Evolutionary conservation across 2,797 vertebrate species (phyloP), one percentile per base, ranked within the genome.

Genomic region (Microctenopoma lineatum): DNA sequence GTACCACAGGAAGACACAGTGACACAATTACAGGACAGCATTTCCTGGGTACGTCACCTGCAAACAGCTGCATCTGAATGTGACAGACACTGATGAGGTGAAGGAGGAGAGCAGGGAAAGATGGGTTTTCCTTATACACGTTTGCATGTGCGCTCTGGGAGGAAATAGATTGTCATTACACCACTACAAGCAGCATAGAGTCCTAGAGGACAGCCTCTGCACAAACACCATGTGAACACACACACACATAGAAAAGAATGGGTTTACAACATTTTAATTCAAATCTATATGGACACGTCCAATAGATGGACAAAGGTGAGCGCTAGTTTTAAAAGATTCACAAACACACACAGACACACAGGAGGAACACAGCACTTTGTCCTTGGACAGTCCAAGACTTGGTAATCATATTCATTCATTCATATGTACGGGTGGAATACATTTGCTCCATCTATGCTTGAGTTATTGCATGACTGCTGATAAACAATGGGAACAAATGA

Each of bases 361-460:
- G 44, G 3, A n/a, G 44, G n/a, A 45, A 74, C 62, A 67, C 67
- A 53, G 53, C 67, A 74, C 80, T 90, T 90, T 90, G 90, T 93
- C 92, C 91, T 93, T 93, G 88, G 81, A 90, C 75, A 66, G 70
- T 81, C 80, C 84, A 73, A 79, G 87, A 81, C 83, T 77, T 84
- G 66, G 57, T 91, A 90, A 90, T 85, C 82, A 87, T 89, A 91
- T 93, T 91, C 87, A 92, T 90, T 92, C 86, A 83, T 90, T 80
- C 88, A 92, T 90, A 89, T 83, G 86, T 89, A 87, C 79, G 82
- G 75, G 83, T 75, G 83, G 87, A 93, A 93, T 92, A 90, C 77
- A 90, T 91, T 89, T 81, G 77, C 84, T 82, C 79, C 79, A 83
- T 83, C 79, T 79, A 73, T 9, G 36, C 72, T 80, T 64, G 32